Evolutionary conservation across 2,888 invertebrate species (phyloP).

Genomic region (Fragum fragum): DNA sequence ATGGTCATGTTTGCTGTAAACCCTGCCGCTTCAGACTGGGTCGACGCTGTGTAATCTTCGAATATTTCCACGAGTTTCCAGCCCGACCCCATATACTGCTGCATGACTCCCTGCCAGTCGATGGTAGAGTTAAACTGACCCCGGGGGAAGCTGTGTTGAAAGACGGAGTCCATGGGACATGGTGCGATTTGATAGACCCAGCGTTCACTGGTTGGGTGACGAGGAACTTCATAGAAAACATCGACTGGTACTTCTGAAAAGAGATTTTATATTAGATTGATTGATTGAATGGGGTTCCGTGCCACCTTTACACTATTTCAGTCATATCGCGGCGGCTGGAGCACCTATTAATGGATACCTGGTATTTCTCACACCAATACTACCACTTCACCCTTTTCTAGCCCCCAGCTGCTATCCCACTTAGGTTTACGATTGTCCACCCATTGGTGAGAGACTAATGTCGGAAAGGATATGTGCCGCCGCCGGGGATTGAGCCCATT

Average conservation of each 20-base stretch:
- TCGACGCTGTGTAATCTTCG: constrained; percentile 68
- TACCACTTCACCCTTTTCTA: too few species aligned
- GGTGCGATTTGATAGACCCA: constrained; percentile 80
- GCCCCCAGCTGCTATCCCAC: too few species aligned
- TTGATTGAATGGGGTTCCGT: too few species aligned
- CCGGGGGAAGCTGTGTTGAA: constrained; percentile 27
- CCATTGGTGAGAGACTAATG: too few species aligned
- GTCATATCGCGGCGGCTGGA: too few species aligned
- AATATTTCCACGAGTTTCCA: constrained; percentile 84
- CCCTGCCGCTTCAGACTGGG: constrained; percentile 34
- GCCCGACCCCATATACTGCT: constrained; percentile 77
- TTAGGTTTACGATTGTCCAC: too few species aligned
- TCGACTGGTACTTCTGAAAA: constrained; percentile 81
- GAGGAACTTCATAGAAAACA: constrained; percentile 83
- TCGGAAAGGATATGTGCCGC: too few species aligned
- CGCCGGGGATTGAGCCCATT: too few species aligned
- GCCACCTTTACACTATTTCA: too few species aligned
- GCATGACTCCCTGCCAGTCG: constrained; percentile 80
- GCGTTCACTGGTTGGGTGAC: constrained; percentile 62
- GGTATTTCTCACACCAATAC: too few species aligned
- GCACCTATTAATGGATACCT: too few species aligned
- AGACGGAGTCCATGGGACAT: constrained; percentile 67
- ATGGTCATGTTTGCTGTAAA: constrained; percentile 46
- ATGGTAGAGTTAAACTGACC: constrained; percentile 43
- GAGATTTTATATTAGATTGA: neutral